phyloP scores from a whole-genome alignment of 2,113 vertebrate species.

The Pavo muticus region DNA sequence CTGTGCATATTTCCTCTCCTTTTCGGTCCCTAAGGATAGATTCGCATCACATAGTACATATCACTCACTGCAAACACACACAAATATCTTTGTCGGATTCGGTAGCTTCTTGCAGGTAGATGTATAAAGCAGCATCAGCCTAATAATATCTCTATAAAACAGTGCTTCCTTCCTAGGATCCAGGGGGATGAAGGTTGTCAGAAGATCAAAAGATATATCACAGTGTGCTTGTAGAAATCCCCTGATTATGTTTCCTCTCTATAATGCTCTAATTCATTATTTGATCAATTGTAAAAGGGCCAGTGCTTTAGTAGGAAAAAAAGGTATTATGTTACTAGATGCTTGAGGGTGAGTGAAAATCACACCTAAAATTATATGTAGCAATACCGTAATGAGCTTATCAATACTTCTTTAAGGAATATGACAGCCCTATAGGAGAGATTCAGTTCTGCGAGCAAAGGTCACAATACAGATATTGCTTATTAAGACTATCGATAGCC shows the following conservation, averaged over 20 bases:
- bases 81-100: slow-evolving; percentile 54
- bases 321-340: slow-evolving; percentile 50
- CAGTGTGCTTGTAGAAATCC: slow-evolving; percentile 76
- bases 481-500: slow-evolving; percentile 80
- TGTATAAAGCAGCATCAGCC: slow-evolving; percentile 70
- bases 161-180: slow-evolving; percentile 65
- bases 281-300: slow-evolving; percentile 78
- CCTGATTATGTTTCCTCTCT: slow-evolving; percentile 74
- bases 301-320: slow-evolving; percentile 27
- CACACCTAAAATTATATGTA: slow-evolving; percentile 63
- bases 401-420: slow-evolving; percentile 79
- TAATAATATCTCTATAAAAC: slow-evolving; percentile 78
- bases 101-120: slow-evolving; percentile 63
- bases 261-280: slow-evolving; percentile 80
- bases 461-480: slow-evolving; percentile 77
- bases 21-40: slow-evolving; percentile 4
- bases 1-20: slow-evolving; percentile 17
- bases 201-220: slow-evolving; percentile 82
- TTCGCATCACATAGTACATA: not conserved
- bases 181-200: slow-evolving; percentile 80
- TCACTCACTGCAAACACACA: not conserved
- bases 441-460: slow-evolving; percentile 77
- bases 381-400: slow-evolving; percentile 77
- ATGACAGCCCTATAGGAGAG: slow-evolving; percentile 71
- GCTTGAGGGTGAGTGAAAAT: slow-evolving; percentile 69